Percentiles rank a stretch among this genome's conserved stretches.
Conservation (phyloP, 2,888 invertebrate species). For the Polyommatus icarus region DNA sequence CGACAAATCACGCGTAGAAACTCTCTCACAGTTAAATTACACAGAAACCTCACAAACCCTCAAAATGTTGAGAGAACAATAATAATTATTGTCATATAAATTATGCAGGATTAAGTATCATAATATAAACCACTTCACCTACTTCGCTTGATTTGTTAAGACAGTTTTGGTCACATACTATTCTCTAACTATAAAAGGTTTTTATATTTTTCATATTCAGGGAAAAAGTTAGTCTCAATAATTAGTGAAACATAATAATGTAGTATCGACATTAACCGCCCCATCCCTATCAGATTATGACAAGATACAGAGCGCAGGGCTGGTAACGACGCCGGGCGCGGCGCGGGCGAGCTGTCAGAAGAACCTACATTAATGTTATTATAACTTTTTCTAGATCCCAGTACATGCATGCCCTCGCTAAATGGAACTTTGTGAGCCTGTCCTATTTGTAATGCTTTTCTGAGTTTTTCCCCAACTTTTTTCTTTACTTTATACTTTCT, state of each 20-base stretch:
- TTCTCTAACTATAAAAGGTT: no score
- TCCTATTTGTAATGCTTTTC: slow-evolving; percentile 36
- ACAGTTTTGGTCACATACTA: no score
- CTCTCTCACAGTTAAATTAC: no score
- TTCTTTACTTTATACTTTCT: slow-evolving; percentile 30
- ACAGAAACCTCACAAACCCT: no score
- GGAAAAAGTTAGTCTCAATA: no score
- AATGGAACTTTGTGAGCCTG: slow-evolving; percentile 35
- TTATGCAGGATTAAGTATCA: no score
- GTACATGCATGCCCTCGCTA: slow-evolving; percentile 40
- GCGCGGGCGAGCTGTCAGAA: slow-evolving; percentile 71
- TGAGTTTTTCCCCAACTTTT: slow-evolving; percentile 33
- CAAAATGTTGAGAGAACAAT: no score
- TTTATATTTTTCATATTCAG: no score
- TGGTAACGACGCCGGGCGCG: slow-evolving; percentile 67
- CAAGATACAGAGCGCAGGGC: slow-evolving; percentile 77
- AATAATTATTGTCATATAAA: no score
- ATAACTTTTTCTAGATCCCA: slow-evolving; percentile 75
- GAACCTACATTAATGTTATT: slow-evolving; percentile 80
- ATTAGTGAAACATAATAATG: neutral
- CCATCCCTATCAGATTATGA: slow-evolving; percentile 74
- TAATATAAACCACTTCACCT: no score
- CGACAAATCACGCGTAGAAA: no score
- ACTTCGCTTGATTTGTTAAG: no score
- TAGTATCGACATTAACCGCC: slow-evolving; percentile 41